Conservation (phyloP, 2,113 vertebrate species). For the Pseudopipra pipra region DNA sequence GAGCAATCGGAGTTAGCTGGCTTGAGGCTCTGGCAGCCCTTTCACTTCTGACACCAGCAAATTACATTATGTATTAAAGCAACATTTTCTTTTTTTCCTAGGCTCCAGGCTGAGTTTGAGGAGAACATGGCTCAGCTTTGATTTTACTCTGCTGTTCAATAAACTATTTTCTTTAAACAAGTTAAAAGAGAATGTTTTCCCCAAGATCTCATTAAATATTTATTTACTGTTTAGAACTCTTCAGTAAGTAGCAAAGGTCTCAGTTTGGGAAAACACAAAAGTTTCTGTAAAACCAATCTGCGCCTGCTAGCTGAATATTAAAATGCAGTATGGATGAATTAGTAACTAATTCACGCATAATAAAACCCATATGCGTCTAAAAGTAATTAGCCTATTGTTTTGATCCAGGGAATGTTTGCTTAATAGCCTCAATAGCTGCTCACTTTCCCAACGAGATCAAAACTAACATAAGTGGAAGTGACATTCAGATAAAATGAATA, state of each 20-base stretch:
- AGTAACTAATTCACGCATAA: not conserved
- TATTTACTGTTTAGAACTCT: not conserved
- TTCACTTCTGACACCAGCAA: not conserved
- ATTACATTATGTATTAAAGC: not conserved
- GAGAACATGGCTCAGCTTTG: not conserved
- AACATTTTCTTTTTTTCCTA: not conserved
- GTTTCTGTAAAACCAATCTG: constrained; percentile 7
- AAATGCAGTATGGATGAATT: not conserved
- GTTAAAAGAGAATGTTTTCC: not conserved
- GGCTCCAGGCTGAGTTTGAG: not conserved
- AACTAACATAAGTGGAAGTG: not conserved
- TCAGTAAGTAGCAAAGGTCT: not conserved
- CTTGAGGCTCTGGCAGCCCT: not conserved
- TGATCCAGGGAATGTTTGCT: not conserved
- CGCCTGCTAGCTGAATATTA: not conserved
- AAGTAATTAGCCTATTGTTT: constrained; percentile 36
- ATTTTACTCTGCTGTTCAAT: not conserved
- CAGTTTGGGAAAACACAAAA: not conserved
- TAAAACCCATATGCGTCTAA: not conserved
- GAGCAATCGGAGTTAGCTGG: not conserved
- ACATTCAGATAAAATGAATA: not conserved
- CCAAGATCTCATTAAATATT: not conserved
- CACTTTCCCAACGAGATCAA: not conserved
- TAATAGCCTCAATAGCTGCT: constrained; percentile 7
- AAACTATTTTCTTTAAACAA: not conserved